A percentile compares a stretch with the other conserved stretches of the same genome.
Evolutionary conservation across 2,888 invertebrate species (phyloP).

Genomic region (Lottia gigantea): DNA sequence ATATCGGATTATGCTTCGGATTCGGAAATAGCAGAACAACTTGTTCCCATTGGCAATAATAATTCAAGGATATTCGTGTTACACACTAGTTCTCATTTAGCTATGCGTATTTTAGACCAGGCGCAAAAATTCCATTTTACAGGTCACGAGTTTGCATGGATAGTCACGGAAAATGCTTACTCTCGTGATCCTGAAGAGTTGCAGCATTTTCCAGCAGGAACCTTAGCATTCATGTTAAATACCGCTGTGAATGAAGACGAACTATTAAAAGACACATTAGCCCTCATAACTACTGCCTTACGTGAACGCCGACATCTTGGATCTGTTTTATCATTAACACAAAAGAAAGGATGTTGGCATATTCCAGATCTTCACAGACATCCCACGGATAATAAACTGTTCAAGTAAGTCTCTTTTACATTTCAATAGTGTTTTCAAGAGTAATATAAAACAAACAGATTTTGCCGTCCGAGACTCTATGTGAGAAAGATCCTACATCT

Average conservation of each 20-base stretch:
- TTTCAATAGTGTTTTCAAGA: not conserved
- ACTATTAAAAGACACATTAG: constrained; percentile 50
- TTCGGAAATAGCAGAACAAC: constrained; percentile 31
- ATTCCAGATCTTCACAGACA: not conserved
- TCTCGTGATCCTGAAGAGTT: constrained; percentile 44
- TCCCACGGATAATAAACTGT: constrained; percentile 2
- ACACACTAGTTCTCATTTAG: constrained; percentile 50
- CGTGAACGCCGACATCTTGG: constrained; percentile 24
- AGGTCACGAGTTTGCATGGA: constrained; percentile 57
- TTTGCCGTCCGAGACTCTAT: no score
- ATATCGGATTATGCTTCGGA: constrained; percentile 36
- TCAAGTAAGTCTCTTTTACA: not conserved
- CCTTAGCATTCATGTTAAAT: constrained; percentile 48
- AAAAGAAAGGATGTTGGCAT: constrained; percentile 3
- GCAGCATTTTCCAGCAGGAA: constrained; percentile 50
- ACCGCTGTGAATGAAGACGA: constrained; percentile 45
- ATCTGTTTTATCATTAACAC: not conserved
- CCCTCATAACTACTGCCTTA: constrained; percentile 34
- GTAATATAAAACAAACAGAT: no score
- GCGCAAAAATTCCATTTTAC: constrained; percentile 33
- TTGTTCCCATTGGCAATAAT: constrained; percentile 35
- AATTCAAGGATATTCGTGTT: constrained; percentile 55
- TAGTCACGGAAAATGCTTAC: constrained; percentile 60
- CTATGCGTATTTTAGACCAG: constrained; percentile 47
- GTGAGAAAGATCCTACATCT: no score